phyloP scores from a whole-genome alignment of 2,797 vertebrate genomes.

The Melanotaenia pygmaea region DNA sequence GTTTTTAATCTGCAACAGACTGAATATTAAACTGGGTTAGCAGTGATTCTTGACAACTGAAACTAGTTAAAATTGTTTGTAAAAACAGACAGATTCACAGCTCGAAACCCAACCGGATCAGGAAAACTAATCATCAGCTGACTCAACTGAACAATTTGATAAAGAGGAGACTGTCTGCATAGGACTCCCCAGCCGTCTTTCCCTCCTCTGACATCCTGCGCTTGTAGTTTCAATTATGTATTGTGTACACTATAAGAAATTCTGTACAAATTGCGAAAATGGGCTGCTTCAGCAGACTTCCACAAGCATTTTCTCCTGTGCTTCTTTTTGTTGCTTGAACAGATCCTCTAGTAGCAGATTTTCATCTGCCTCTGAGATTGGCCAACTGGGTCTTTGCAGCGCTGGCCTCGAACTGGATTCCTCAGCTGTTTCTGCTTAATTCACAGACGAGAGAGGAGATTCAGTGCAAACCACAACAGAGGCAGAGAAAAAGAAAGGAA shows the following conservation, averaged over 20 bases:
- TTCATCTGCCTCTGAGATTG: conserved; percentile 48
- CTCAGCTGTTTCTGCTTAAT: conserved; percentile 85
- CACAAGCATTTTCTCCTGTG: conserved; percentile 30
- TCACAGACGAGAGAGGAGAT: conserved; percentile 66
- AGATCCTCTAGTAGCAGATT: conserved; percentile 35
- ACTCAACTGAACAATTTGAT: neutral
- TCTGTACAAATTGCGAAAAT: neutral
- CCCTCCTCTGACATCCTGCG: neutral
- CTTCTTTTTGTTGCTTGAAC: conserved; percentile 36
- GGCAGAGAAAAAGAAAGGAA: conserved; percentile 31
- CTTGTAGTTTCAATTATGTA: neutral
- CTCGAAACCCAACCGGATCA: neutral
- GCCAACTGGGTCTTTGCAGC: conserved; percentile 58
- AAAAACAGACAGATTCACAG: neutral
- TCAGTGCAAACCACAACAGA: conserved; percentile 66
- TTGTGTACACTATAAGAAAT: neutral
- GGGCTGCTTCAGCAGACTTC: too few relatives aligned
- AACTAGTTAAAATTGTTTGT: neutral
- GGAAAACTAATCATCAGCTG: conserved; percentile 1
- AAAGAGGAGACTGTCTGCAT: neutral
- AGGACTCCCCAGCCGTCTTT: neutral
- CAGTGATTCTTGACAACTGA: too few relatives aligned
- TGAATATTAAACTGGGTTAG: too few relatives aligned
- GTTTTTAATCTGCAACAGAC: too few relatives aligned
- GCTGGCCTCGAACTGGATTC: conserved; percentile 76